Conservation (phyloP, 2,797 vertebrate species). For the Poeciliopsis gracilis region DNA sequence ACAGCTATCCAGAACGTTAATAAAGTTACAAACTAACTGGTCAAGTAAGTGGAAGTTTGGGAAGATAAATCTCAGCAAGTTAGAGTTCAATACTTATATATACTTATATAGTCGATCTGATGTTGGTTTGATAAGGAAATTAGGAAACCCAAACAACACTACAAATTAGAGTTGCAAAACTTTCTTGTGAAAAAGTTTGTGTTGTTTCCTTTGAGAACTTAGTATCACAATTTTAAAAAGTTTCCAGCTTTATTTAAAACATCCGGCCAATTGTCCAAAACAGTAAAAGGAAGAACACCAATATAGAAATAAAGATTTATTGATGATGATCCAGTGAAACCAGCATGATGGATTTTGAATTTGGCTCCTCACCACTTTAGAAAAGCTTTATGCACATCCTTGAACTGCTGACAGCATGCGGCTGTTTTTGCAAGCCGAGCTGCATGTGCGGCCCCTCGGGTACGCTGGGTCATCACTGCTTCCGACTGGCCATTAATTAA, state of each 20-base stretch:
- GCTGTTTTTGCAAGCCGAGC: constrained; percentile 4
- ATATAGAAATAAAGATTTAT: neutral
- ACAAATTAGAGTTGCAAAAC: neutral
- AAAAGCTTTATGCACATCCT: neutral
- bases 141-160: neutral
- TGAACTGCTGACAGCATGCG: neutral
- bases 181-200: neutral
- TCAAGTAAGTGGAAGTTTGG: neutral
- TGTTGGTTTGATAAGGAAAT: neutral
- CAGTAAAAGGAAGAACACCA: neutral
- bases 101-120: neutral
- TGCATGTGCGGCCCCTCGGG: constrained; percentile 3
- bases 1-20: too few relatives aligned
- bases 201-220: neutral
- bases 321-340: neutral
- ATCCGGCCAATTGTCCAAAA: neutral
- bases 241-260: neutral
- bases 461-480: neutral
- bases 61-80: neutral
- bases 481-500: constrained; percentile 9
- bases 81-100: neutral
- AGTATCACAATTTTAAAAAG: neutral
- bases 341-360: neutral
- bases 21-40: neutral
- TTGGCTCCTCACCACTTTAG: neutral